phyloP scores from a whole-genome alignment of 2,113 vertebrate genomes.

The Gulo gulo region DNA sequence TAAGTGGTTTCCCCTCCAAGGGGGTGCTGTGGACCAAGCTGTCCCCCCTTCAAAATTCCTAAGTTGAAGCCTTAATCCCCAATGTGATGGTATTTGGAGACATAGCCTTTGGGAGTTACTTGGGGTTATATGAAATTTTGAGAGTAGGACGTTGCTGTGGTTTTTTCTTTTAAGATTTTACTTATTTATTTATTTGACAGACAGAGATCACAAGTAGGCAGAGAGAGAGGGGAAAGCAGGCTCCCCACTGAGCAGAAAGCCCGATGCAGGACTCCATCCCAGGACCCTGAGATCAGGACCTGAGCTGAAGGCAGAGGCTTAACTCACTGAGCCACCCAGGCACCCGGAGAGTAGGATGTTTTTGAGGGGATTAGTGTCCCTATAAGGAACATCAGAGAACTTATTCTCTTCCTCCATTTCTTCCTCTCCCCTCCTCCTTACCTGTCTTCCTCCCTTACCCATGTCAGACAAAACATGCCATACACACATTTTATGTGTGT shows the following conservation, averaged over 20 bases:
- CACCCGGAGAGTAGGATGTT: rapidly evolving
- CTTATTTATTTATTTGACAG: too few species aligned
- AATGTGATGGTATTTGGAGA: background rate
- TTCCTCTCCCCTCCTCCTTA: rapidly evolving
- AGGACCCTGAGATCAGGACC: too few species aligned
- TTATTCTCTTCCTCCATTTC: background rate
- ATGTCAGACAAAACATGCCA: background rate
- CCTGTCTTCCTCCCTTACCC: background rate
- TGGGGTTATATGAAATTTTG: background rate
- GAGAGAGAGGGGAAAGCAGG: too few species aligned
- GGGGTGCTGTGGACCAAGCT: background rate
- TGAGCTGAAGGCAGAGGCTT: too few species aligned
- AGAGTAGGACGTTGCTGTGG: background rate
- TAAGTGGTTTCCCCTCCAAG: background rate
- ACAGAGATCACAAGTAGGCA: too few species aligned
- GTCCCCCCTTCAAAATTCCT: background rate
- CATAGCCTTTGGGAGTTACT: background rate
- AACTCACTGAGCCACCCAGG: too few species aligned
- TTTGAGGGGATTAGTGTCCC: background rate
- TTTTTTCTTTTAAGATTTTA: too few species aligned
- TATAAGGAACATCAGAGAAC: too few species aligned
- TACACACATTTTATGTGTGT: background rate
- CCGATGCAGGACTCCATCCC: too few species aligned
- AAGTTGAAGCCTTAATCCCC: background rate
- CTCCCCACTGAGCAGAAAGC: too few species aligned